Percentiles rank a stretch among this genome's conserved stretches.
Conservation (phyloP, 2,113 vertebrate species). For the Chroicocephalus ridibundus region DNA sequence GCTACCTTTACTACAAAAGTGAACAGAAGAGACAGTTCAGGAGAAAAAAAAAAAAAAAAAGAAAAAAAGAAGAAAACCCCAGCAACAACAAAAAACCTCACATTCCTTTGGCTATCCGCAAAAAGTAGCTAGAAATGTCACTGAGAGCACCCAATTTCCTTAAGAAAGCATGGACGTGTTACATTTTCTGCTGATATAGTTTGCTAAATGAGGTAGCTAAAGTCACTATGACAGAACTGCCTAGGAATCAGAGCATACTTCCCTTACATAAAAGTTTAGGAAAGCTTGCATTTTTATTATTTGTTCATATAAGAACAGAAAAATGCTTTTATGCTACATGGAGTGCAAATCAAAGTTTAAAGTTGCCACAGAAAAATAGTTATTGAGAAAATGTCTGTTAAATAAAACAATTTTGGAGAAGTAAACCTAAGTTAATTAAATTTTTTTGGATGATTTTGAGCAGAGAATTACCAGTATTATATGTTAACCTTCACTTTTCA, state of each 20-base stretch:
- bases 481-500: not conserved
- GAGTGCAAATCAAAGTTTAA: not conserved
- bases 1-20: not conserved
- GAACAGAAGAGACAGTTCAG: not conserved
- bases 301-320: not conserved
- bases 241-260: not conserved
- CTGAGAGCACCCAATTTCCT: not conserved
- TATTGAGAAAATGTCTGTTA: not conserved
- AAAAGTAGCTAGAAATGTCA: not conserved
- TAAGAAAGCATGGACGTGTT: not conserved
- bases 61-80: too few relatives aligned
- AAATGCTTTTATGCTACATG: not conserved
- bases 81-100: rapidly evolving
- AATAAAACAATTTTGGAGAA: not conserved
- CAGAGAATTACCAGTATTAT: not conserved
- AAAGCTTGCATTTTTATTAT: not conserved
- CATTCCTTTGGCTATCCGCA: not conserved
- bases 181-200: not conserved
- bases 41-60: not conserved
- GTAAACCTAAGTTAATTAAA: not conserved
- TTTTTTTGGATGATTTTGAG: not conserved
- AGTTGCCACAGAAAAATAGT: not conserved
- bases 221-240: not conserved
- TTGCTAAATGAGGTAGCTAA: not conserved
- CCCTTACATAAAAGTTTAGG: not conserved